Evolutionary conservation across 2,888 invertebrate genomes (phyloP).

Genomic region (Drosophila dives): DNA sequence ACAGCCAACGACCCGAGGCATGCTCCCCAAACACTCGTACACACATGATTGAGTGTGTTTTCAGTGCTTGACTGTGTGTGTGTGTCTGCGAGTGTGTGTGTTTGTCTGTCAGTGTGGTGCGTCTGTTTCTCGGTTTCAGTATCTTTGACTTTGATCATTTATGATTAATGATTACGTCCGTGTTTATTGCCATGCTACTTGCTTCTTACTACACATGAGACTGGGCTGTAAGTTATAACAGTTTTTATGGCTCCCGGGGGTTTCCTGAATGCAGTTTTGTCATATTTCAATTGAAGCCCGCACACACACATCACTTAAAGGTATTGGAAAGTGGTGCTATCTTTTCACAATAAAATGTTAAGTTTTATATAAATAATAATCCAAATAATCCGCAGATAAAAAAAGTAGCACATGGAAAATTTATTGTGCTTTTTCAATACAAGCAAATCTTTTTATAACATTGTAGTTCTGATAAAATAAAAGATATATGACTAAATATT

Average conservation of each 20-base stretch:
- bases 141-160: constrained; percentile 78
- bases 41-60: constrained; percentile 49
- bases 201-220: constrained; percentile 7
- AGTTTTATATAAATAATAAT: constrained; percentile 18
- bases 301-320: constrained; percentile 37
- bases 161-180: constrained; percentile 76
- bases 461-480: not conserved
- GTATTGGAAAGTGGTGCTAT: constrained; percentile 11
- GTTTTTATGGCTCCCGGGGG: constrained; percentile 56
- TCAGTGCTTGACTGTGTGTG: not conserved
- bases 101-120: constrained; percentile 21
- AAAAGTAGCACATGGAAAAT: not conserved
- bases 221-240: constrained; percentile 37
- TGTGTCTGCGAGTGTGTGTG: constrained; percentile 20
- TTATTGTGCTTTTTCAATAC: not conserved
- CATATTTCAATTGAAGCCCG: constrained; percentile 60
- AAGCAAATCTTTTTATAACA: not conserved
- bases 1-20: constrained; percentile 54
- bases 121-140: constrained; percentile 46
- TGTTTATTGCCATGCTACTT: constrained; percentile 71
- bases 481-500: not conserved
- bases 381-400: constrained; percentile 5
- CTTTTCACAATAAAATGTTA: constrained; percentile 16
- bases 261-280: constrained; percentile 48
- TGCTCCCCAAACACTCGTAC: constrained; percentile 64